These are phyloP conservation scores for Masnerella sp. DNA, from an alignment of 2,888 invertebrate species.

Conservation along the genomic window DNA sequence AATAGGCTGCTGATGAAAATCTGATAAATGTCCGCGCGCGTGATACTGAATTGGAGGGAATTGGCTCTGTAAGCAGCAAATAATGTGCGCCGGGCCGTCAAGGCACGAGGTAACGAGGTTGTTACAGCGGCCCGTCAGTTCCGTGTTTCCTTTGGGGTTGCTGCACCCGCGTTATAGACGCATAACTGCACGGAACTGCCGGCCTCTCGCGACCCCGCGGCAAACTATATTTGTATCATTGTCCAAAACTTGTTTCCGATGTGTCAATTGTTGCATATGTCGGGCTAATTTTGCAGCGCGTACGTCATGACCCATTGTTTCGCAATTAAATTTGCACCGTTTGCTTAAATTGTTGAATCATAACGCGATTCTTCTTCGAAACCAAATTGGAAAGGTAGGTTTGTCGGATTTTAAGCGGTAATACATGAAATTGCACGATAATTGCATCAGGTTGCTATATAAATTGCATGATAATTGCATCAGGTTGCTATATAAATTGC, in stretches of 20 bases:
- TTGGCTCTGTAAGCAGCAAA: slow-evolving; percentile 57
- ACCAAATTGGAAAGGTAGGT: too few species aligned
- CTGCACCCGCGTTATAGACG: slow-evolving; percentile 23
- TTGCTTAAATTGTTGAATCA: too few species aligned
- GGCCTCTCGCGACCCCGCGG: not conserved
- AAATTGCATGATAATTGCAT: too few species aligned
- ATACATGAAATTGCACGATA: too few species aligned
- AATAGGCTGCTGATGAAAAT: slow-evolving; percentile 52
- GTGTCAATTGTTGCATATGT: slow-evolving; percentile 20
- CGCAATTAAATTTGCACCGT: too few species aligned
- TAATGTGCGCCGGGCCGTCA: slow-evolving; percentile 47
- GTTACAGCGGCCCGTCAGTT: slow-evolving; percentile 48
- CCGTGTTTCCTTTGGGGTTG: slow-evolving; percentile 48
- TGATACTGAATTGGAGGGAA: slow-evolving; percentile 49
- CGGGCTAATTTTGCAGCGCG: slow-evolving; percentile 1
- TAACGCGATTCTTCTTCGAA: too few species aligned
- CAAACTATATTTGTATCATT: slow-evolving; percentile 16
- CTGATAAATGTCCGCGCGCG: slow-evolving; percentile 44
- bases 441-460: too few species aligned
- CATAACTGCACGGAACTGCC: slow-evolving; percentile 17
- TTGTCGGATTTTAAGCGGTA: too few species aligned
- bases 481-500: too few species aligned
- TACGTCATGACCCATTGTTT: slow-evolving; percentile 11
- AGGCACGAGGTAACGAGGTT: slow-evolving; percentile 46
- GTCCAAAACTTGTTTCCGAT: slow-evolving; percentile 27